phyloP scores from a whole-genome alignment of 2,888 invertebrate genomes.

The Yponomeuta malinellus region DNA sequence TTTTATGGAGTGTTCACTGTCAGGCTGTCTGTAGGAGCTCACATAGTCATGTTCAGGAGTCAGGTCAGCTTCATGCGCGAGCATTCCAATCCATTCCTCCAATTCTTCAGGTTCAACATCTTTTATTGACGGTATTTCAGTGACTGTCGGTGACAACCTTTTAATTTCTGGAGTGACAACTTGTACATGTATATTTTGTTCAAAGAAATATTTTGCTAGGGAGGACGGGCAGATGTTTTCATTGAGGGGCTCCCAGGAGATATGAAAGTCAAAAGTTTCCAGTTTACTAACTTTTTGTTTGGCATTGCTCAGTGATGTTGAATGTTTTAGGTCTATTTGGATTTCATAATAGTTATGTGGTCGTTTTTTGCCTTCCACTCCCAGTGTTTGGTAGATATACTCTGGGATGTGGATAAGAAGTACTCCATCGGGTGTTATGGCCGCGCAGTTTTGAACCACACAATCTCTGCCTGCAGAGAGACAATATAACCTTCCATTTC shows the following conservation, averaged over 20 bases:
- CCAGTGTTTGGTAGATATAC: conserved; percentile 55
- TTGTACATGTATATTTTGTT: conserved; percentile 38
- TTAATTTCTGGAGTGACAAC: conserved; percentile 32
- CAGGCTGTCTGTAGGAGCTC: conserved; percentile 51
- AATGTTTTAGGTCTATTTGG: conserved; percentile 42
- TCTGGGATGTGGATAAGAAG: conserved; percentile 49
- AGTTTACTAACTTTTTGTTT: conserved; percentile 40
- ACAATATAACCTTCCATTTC: conserved; percentile 49
- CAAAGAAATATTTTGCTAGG: conserved; percentile 59
- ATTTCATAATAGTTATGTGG: conserved; percentile 52
- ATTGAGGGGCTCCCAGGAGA: conserved; percentile 52
- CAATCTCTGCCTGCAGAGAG: conserved; percentile 47
- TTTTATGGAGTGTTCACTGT: conserved; percentile 41
- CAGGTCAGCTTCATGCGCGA: conserved; percentile 43
- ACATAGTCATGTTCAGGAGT: conserved; percentile 45
- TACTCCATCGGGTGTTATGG: conserved; percentile 53
- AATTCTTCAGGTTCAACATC: conserved; percentile 51
- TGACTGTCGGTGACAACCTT: conserved; percentile 38
- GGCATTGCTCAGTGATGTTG: conserved; percentile 35
- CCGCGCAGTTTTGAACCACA: conserved; percentile 51
- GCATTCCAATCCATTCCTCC: conserved; percentile 62
- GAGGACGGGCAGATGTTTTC: conserved; percentile 59
- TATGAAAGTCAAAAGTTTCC: conserved; percentile 42
- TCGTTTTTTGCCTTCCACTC: conserved; percentile 53
- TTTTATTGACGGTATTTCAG: conserved; percentile 44